Evolutionary conservation across 2,888 invertebrate genomes (phyloP).

Genomic region (Disparrhopalites patrizii): DNA sequence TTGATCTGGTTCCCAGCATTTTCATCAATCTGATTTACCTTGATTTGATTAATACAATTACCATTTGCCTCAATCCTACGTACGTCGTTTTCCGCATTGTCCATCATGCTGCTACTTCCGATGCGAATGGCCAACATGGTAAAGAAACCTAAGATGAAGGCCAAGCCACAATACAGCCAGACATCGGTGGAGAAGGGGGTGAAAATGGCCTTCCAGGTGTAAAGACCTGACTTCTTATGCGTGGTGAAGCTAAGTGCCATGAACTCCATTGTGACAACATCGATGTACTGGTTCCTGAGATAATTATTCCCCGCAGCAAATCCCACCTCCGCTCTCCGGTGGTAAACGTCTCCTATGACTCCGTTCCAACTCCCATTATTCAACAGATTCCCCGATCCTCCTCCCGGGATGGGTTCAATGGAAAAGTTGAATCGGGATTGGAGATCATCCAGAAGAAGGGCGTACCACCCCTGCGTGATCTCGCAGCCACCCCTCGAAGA

Average conservation of each 20-base stretch:
- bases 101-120: too few relatives aligned
- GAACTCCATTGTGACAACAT: neutral
- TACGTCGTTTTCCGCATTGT: too few relatives aligned
- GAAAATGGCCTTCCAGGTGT: neutral
- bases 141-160: neutral
- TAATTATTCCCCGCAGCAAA: neutral
- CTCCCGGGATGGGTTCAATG: neutral
- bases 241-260: neutral
- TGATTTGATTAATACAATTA: too few relatives aligned
- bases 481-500: too few relatives aligned
- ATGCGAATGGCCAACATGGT: too few relatives aligned
- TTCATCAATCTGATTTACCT: too few relatives aligned
- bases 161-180: neutral
- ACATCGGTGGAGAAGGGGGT: neutral
- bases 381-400: neutral
- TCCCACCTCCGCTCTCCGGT: neutral
- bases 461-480: neutral
- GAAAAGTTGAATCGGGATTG: neutral
- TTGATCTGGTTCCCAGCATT: too few relatives aligned
- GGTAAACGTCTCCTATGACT: neutral
- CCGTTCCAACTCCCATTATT: neutral
- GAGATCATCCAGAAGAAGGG: neutral
- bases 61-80: too few relatives aligned
- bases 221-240: neutral
- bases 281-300: neutral